Conservation (phyloP, 1,140 invertebrate genomes). For the Frieseomelitta varia region DNA sequence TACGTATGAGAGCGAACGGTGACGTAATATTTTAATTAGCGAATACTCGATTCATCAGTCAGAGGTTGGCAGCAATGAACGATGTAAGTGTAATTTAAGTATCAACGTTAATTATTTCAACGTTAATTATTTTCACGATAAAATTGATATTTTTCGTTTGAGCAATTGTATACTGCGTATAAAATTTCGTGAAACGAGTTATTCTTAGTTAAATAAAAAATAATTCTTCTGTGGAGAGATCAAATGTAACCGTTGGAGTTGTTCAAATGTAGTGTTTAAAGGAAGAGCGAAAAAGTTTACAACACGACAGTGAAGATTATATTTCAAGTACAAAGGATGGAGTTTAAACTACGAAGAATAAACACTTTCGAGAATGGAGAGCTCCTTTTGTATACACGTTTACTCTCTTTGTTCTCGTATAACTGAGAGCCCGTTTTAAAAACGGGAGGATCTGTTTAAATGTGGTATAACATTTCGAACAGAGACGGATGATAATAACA, state of each 20-base stretch:
- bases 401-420: neutral
- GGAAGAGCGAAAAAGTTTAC: neutral
- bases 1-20: neutral
- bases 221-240: neutral
- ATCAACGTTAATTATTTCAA: neutral
- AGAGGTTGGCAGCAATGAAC: neutral
- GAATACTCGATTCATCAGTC: neutral
- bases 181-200: no score
- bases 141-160: neutral
- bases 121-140: neutral
- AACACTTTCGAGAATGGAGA: neutral
- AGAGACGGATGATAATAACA: no score
- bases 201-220: no score
- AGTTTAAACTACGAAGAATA: neutral
- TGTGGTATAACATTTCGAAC: neutral
- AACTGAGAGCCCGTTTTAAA: neutral
- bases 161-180: neutral
- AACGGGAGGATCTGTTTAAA: neutral
- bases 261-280: neutral
- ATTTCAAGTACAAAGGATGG: neutral
- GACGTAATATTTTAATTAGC: neutral
- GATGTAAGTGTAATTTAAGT: neutral
- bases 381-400: neutral
- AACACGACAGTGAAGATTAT: neutral
- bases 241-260: neutral